Conservation (phyloP, 2,888 invertebrate genomes). For the Drosophila melanocephala region DNA sequence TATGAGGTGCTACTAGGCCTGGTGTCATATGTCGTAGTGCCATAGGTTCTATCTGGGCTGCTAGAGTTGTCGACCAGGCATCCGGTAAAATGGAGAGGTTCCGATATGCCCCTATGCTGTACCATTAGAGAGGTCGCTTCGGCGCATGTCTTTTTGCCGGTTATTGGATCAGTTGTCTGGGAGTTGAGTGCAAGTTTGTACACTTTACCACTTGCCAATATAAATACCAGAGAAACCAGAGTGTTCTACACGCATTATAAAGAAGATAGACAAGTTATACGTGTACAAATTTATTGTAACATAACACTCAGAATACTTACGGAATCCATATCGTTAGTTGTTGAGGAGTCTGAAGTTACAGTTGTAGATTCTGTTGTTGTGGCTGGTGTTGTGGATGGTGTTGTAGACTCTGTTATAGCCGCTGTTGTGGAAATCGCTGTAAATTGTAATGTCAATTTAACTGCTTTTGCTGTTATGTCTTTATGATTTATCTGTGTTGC, state of each 20-base stretch:
- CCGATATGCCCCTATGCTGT: constrained; percentile 12
- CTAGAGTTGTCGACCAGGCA: constrained; percentile 23
- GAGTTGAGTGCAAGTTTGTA: constrained; percentile 19
- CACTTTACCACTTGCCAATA: constrained; percentile 19
- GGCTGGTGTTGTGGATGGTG: not conserved
- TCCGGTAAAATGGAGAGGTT: constrained; percentile 20
- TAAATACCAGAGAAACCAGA: constrained; percentile 26
- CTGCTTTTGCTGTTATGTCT: not conserved
- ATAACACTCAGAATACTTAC: constrained; percentile 25
- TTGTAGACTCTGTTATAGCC: not conserved
- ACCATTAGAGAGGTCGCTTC: constrained; percentile 17
- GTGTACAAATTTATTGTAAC: constrained; percentile 8
- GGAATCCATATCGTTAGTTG: not conserved
- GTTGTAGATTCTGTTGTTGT: not conserved
- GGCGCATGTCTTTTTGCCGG: constrained; percentile 27
- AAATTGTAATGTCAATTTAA: not conserved
- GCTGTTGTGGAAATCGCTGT: not conserved
- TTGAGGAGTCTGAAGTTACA: not conserved
- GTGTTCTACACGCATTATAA: constrained; percentile 14
- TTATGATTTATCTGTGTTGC: not conserved
- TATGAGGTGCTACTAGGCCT: not conserved
- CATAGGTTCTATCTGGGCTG: not conserved
- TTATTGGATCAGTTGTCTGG: constrained; percentile 26
- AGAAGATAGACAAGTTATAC: constrained; percentile 10
- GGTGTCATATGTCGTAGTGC: constrained; percentile 1